Base-by-base conservation (phyloP, 2,888 invertebrate genomes). In the Eucera pruinosa region DNA sequence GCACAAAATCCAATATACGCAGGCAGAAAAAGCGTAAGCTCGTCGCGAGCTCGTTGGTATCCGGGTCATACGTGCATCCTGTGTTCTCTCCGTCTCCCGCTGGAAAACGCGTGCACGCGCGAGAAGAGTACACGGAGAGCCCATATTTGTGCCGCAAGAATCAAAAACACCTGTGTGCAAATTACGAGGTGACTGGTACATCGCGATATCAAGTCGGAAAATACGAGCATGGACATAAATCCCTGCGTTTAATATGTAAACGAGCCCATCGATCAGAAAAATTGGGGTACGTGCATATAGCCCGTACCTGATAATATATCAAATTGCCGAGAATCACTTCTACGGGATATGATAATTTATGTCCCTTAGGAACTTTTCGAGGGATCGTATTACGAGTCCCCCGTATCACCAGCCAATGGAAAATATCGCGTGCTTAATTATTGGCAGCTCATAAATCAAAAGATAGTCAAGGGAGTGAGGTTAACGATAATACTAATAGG, bases 151-250 rank as follows among this genome's bases (percentile, higher is more conserved):
- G 70, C 73, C 73, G 25, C 77, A 77, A 81, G 80, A 80, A 81
- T 81, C 81, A 77, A 73, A 77, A 81, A 68, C 81, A 81, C 80
- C 81, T 81, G 81, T 77, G 81, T 70, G 77, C 67, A 61, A 81
- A 81, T 77, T 81, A 81, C 80, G 81, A 65, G 76, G 62, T 65
- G 80, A 67, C 70, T 68, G 73, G 65, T 77, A 65, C 77, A 81
- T 80, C 80, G 55, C 70, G 80, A 77, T 75, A 60, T 80, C 77
- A 70, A 60, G 55, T 54, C 50, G 55, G 66, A 80, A 77, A 73
- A 70, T 73, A 68, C 45, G 58, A n/a, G 73, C 45, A 20, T n/a
- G 67, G 52, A 18, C 80, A 70, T 81, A 80, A 81, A 81, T 81
- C 41, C 41, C 9, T 41, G 30, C 67, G 69, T 80, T 72, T 76